phyloP scores from a whole-genome alignment of 2,888 invertebrate species.

The Pseudococcus viburni region DNA sequence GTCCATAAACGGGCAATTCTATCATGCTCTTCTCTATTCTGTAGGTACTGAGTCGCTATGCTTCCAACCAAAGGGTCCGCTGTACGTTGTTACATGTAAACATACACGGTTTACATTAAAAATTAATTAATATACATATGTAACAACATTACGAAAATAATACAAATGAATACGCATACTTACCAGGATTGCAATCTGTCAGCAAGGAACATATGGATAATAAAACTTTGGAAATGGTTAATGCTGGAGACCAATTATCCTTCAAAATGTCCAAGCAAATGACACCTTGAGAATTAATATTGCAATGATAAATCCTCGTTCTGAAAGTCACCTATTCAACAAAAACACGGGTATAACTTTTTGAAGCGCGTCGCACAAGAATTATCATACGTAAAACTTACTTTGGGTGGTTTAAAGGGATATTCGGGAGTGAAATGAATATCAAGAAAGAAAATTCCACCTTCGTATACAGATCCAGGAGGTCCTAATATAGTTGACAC shows the following conservation, averaged over 20 bases:
- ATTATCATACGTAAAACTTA: conserved; percentile 71
- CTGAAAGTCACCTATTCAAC: conserved; percentile 84
- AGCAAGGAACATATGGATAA: conserved; percentile 97
- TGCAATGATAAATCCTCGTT: conserved; percentile 99
- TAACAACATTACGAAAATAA: background rate
- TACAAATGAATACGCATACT: background rate
- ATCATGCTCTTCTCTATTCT: conserved; percentile 98
- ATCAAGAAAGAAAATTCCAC: conserved; percentile 97
- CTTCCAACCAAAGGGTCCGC: conserved; percentile 98
- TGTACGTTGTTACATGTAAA: conserved; percentile 72
- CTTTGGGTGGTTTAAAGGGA: conserved; percentile 98
- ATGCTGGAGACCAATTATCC: conserved; percentile 99
- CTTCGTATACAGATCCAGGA: conserved; percentile 97
- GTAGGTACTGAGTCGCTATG: conserved; percentile 97
- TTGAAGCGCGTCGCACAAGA: background rate
- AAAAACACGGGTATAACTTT: conserved; percentile 61
- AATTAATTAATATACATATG: background rate
- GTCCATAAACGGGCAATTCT: conserved; percentile 99
- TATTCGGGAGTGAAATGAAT: conserved; percentile 98
- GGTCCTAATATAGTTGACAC: conserved; percentile 97
- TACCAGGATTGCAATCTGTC: conserved; percentile 98
- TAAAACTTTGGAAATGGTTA: conserved; percentile 97
- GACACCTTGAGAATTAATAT: conserved; percentile 98
- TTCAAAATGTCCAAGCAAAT: conserved; percentile 98
- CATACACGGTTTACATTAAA: background rate